A percentile compares a stretch with the other conserved stretches of the same genome.
These are phyloP conservation scores for Labroides dimidiatus DNA, from an alignment of 2,797 vertebrate species.

Conservation along the genomic window DNA sequence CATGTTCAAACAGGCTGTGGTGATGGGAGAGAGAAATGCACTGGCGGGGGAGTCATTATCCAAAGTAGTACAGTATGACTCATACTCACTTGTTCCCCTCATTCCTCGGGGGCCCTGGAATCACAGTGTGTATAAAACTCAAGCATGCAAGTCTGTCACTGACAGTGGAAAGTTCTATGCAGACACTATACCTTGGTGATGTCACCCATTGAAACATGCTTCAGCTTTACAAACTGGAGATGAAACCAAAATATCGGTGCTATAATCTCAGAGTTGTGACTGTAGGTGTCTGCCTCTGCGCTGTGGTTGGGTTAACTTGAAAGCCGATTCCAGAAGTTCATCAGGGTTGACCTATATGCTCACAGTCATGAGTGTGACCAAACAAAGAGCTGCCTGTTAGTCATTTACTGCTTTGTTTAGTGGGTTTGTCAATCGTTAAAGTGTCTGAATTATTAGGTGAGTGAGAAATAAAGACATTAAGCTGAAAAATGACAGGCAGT, in stretches of 20 bases:
- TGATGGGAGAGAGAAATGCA: slow-evolving; percentile 38
- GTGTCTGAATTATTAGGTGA: neutral
- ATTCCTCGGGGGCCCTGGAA: slow-evolving; percentile 30
- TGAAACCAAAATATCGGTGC: slow-evolving; percentile 47
- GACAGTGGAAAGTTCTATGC: neutral
- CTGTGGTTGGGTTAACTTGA: slow-evolving; percentile 41
- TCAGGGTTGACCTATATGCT: slow-evolving; percentile 7
- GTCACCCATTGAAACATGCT: neutral
- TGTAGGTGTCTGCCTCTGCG: slow-evolving; percentile 11
- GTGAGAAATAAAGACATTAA: neutral
- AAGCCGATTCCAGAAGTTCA: slow-evolving; percentile 11
- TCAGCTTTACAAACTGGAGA: slow-evolving; percentile 15
- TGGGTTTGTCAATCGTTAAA: neutral
- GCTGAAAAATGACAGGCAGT: neutral
- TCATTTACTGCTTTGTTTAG: neutral
- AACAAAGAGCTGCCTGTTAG: slow-evolving; percentile 12
- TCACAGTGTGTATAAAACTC: slow-evolving; percentile 3
- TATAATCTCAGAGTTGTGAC: slow-evolving; percentile 16
- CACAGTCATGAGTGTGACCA: neutral
- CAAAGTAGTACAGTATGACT: slow-evolving; percentile 49
- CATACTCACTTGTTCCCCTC: slow-evolving; percentile 41
- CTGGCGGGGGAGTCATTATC: slow-evolving; percentile 30
- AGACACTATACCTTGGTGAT: neutral
- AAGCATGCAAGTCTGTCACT: neutral
- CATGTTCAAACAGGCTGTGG: slow-evolving; percentile 53